Conservation (phyloP, 2,888 invertebrate genomes). For the Argynnis bischoffii region DNA sequence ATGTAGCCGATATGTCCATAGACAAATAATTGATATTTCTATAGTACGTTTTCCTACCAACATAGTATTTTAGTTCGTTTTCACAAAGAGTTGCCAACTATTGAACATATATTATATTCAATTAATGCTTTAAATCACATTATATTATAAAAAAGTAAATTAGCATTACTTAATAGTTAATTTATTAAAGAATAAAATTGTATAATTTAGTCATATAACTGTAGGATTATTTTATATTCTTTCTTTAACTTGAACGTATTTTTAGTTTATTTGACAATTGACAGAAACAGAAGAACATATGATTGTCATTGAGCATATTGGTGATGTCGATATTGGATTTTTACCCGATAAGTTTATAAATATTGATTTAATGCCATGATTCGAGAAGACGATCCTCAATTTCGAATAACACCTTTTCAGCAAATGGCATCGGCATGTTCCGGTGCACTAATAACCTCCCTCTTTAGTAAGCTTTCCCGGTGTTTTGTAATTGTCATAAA, state of each 20-base stretch:
- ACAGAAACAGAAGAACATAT: constrained; percentile 40
- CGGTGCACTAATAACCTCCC: constrained; percentile 94
- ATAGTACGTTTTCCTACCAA: constrained; percentile 13
- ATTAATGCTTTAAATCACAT: too few relatives aligned
- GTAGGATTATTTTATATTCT: too few relatives aligned
- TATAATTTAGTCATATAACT: too few relatives aligned
- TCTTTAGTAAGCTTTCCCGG: constrained; percentile 86
- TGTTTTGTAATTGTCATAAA: neutral
- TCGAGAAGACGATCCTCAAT: constrained; percentile 87
- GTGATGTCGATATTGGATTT: constrained; percentile 14
- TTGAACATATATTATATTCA: too few relatives aligned
- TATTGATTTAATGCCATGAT: constrained; percentile 58
- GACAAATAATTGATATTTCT: constrained; percentile 10
- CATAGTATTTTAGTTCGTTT: neutral
- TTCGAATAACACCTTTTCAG: constrained; percentile 89
- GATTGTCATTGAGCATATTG: constrained; percentile 33
- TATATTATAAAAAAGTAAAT: too few relatives aligned
- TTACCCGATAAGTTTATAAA: constrained; percentile 32
- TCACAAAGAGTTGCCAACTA: too few relatives aligned
- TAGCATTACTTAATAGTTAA: too few relatives aligned
- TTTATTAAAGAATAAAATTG: too few relatives aligned
- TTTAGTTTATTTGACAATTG: constrained; percentile 11
- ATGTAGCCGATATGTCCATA: constrained; percentile 13
- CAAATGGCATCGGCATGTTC: constrained; percentile 93
- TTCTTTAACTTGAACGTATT: neutral